These are phyloP conservation scores for Coracias cyanogaster DNA, from an alignment of 2,797 vertebrate species.

Conservation along the genomic window DNA sequence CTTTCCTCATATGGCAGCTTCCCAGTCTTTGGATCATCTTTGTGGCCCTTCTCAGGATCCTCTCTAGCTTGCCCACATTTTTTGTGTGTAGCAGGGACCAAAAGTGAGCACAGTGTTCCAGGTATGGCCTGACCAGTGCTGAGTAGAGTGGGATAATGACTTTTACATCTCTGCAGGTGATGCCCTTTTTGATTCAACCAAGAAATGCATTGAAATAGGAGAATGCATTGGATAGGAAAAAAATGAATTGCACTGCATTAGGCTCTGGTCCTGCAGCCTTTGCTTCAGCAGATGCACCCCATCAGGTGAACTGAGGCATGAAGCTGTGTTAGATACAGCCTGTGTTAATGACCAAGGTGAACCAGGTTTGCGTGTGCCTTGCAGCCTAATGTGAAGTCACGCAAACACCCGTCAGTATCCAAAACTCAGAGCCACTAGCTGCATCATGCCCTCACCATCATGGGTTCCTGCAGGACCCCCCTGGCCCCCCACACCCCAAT, in stretches of 20 bases:
- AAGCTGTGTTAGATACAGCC: background rate
- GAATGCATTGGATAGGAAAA: background rate
- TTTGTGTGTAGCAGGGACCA: too few relatives aligned
- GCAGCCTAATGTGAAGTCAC: background rate
- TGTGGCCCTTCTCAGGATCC: too few relatives aligned
- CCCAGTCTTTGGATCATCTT: too few relatives aligned
- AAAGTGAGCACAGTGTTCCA: too few relatives aligned
- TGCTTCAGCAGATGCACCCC: fast-evolving
- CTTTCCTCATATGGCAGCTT: too few relatives aligned
- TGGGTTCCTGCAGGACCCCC: background rate
- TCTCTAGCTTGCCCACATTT: too few relatives aligned
- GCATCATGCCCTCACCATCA: background rate
- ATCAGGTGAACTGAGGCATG: fast-evolving
- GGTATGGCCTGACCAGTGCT: too few relatives aligned
- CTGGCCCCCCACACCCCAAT: background rate
- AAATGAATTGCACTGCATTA: background rate
- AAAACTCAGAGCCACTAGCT: background rate
- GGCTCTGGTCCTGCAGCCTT: background rate
- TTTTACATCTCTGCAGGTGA: too few relatives aligned
- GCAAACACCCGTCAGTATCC: background rate
- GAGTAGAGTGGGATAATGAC: too few relatives aligned
- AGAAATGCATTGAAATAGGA: background rate
- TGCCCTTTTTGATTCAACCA: too few relatives aligned
- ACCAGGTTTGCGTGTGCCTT: background rate
- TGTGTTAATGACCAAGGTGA: background rate